Evolutionary conservation across 2,797 vertebrate genomes (phyloP), one percentile per base, ranked within the genome.

Genomic region (Malurus leucopterus): DNA sequence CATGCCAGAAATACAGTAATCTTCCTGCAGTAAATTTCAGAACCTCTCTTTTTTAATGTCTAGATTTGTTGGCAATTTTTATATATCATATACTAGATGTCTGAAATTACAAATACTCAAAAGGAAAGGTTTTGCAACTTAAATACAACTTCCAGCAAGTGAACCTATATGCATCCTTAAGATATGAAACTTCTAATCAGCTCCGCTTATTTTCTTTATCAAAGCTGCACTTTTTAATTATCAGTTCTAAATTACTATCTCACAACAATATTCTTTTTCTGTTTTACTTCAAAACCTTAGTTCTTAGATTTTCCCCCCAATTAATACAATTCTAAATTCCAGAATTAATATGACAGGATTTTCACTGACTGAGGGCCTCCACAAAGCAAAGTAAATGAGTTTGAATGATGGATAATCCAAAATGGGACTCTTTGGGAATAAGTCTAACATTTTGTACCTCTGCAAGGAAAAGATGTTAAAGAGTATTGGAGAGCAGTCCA

Each of bases 251-350:
- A 70, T 34, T 94, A 89, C 54, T 95, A 73, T 5, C 4, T 81
- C 75, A 91, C 44, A 91, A 64, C 36, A 92, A 85, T 40, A 91
- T 27, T 36, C 14, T 74, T 49, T 71, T 88, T 78, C 87, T 90
- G 44, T 78, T 91, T 91, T 55, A 73, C 38, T 89, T 93, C 71
- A 90, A 85, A 92, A 40, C 61, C 68, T 89, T 67, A 79, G 32
- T 87, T 88, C 53, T 91, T 36, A 36, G 65, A 84, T 80, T 94
- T 87, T 82, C 74, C 83, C 72, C n/a, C 57, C 61, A 79, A n/a
- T 67, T 82, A 90, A 94, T 84, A 41, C 49, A 72, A 86, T 90
- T 94, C 49, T 91, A 85, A 94, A 95, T 86, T 91, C 78, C 77
- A 90, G 61, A 80, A 92, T 40, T 61, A 95, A 86, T 85, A 73